Base-by-base conservation (phyloP, 1,140 invertebrate genomes). In the Colletes gigas region DNA sequence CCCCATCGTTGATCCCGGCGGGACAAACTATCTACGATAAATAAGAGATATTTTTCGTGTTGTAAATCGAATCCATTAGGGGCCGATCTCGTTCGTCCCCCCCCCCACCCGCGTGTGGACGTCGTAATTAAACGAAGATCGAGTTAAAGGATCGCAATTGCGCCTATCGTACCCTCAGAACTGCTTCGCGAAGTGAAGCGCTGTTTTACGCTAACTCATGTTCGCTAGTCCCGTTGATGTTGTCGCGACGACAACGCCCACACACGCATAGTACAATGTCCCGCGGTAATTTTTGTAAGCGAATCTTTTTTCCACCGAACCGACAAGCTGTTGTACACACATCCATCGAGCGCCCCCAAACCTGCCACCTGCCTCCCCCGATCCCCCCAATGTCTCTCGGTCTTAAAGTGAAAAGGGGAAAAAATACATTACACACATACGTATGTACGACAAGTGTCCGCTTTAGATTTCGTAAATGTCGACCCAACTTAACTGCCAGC, bases 401-500 rank as follows among this genome's bases (percentile, higher is more conserved):
- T 62, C 47, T 70, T 41, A 70, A 66, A 67, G 44, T 14, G 8
- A 52, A 52, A 14, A 19, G 39, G 15, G 14, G 39, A 39, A 44
- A 21, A 70, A 59, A 71, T 47, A 59, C 8, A 50, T 12, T 57
- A 68, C 54, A 69, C 7, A 68, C 15, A 81, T 57, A 76, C 14
- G 76, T 54, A 62, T 9, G 69, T 15, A 63, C 8, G 19, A 55
- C 15, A 21, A 78, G 44, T 70, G 66, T 78, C 77, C 39, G 77
- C 77, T 78, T 78, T 78, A 78, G 67, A 72, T 78, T 78, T 78
- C 77, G 65, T 78, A 72, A 78, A 78, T 59, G 60, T 85, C 79
- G 77, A 62, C 83, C 83, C 78, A 77, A 86, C 68, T 85, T 86
- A 67, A 86, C 84, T 86, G 84, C 84, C 83, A 85, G 83, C 70